Conservation (phyloP, 2,113 vertebrate genomes). For the Nansenia antarctica region DNA sequence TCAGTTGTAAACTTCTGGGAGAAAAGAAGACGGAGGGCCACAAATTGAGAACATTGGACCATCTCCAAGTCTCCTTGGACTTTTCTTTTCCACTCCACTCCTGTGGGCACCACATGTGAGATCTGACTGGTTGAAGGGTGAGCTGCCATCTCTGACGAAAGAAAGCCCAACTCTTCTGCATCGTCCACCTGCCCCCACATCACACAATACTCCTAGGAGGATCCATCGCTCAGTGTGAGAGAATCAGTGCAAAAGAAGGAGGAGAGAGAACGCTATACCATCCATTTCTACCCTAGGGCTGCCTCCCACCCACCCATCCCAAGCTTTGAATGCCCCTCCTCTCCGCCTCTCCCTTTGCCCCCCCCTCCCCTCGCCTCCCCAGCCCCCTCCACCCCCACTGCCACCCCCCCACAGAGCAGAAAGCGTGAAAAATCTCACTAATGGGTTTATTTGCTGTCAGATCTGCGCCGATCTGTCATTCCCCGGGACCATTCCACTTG, state of each 20-base stretch:
- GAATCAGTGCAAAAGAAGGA: slow-evolving; percentile 42
- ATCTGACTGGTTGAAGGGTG: slow-evolving; percentile 32
- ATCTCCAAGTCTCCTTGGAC: slow-evolving; percentile 40
- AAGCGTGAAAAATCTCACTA: slow-evolving; percentile 81
- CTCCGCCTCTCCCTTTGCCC: slow-evolving; percentile 59
- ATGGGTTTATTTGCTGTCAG: slow-evolving; percentile 84
- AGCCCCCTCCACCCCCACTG: slow-evolving; percentile 64
- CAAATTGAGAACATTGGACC: slow-evolving; percentile 55
- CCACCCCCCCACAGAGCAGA: slow-evolving; percentile 76
- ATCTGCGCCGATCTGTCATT: slow-evolving; percentile 76
- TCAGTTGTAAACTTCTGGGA: slow-evolving; percentile 34
- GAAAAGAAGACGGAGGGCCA: slow-evolving; percentile 30
- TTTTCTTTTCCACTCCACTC: slow-evolving; percentile 25
- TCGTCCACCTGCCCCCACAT: slow-evolving; percentile 27
- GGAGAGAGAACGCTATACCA: slow-evolving; percentile 50
- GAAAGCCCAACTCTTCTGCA: slow-evolving; percentile 41
- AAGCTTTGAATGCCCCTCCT: slow-evolving; percentile 57
- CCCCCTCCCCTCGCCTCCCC: slow-evolving; percentile 17
- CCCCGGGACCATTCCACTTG: slow-evolving; percentile 76
- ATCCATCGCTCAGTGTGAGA: slow-evolving; percentile 43
- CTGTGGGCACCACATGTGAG: slow-evolving; percentile 22
- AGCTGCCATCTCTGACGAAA: slow-evolving; percentile 41
- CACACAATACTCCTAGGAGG: slow-evolving; percentile 29
- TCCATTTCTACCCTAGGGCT: slow-evolving; percentile 45
- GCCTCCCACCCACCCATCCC: slow-evolving; percentile 49